Evolutionary conservation across 2,888 invertebrate genomes (phyloP).

Genomic region (Dasysyrphus albostriatus): DNA sequence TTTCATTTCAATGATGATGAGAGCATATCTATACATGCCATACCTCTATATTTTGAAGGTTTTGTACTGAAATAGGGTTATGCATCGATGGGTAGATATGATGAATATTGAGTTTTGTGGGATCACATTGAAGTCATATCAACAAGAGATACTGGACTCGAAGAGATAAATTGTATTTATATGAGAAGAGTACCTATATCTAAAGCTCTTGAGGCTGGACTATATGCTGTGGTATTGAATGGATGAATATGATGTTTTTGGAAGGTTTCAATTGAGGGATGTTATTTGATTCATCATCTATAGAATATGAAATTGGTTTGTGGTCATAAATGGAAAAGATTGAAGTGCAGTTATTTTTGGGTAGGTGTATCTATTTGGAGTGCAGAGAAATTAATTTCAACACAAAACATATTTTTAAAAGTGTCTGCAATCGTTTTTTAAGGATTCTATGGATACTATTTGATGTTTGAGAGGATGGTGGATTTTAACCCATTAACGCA

Average conservation of each 20-base stretch:
- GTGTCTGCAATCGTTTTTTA: too few relatives aligned
- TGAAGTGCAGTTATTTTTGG: not conserved
- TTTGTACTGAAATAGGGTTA: conserved; percentile 14
- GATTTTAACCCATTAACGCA: too few relatives aligned
- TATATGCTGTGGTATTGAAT: not conserved
- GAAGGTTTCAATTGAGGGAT: not conserved
- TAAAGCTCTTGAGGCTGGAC: conserved; percentile 6
- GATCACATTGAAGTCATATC: not conserved
- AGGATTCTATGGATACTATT: too few relatives aligned
- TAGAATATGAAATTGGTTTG: not conserved
- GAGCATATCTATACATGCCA: not conserved
- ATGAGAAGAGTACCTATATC: not conserved
- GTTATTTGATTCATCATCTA: not conserved
- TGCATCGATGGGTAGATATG: conserved; percentile 19
- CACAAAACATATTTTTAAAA: too few relatives aligned
- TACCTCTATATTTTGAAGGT: not conserved
- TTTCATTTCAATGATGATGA: conserved; percentile 35
- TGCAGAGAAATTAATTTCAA: not conserved
- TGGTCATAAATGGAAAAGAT: not conserved
- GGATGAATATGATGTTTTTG: not conserved
- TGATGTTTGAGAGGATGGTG: too few relatives aligned
- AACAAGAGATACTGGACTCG: conserved; percentile 3
- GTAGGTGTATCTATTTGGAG: not conserved
- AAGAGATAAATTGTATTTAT: conserved; percentile 15
- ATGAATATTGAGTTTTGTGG: conserved; percentile 25